Percentiles rank a stretch among this genome's conserved stretches.
phyloP scores from a whole-genome alignment of 2,113 vertebrate species.

The Salvator merianae region DNA sequence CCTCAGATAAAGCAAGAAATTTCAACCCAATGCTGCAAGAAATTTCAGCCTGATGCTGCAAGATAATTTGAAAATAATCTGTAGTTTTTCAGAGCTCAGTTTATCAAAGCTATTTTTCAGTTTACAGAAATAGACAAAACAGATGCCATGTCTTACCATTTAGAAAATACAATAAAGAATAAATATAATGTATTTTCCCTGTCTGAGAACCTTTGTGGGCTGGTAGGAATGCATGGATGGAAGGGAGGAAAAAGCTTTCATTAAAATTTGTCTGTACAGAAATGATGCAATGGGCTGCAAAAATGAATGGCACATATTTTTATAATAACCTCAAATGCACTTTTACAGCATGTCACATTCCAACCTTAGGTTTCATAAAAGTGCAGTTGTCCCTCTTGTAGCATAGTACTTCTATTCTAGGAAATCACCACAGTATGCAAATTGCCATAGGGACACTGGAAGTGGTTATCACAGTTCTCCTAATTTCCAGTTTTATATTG shows the following conservation, averaged over 20 bases:
- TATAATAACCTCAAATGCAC: not conserved
- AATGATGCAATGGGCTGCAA: constrained; percentile 22
- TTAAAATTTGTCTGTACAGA: constrained; percentile 5
- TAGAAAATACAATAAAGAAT: constrained; percentile 36
- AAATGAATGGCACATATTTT: not conserved
- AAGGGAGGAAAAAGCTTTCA: too few species aligned
- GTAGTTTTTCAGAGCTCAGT: not conserved
- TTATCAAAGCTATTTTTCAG: constrained; percentile 1
- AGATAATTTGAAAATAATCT: not conserved
- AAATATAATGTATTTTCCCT: constrained; percentile 40
- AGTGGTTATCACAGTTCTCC: not conserved
- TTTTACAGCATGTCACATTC: not conserved
- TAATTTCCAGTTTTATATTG: not conserved
- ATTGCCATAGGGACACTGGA: too few species aligned
- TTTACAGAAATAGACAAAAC: constrained; percentile 23
- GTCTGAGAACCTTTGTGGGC: constrained; percentile 43
- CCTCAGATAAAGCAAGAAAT: too few species aligned
- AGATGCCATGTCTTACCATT: constrained; percentile 34
- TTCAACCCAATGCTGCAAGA: too few species aligned
- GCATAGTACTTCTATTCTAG: too few species aligned
- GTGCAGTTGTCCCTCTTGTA: too few species aligned
- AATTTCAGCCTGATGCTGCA: too few species aligned
- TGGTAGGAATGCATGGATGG: constrained; percentile 38
- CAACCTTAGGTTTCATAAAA: too few species aligned
- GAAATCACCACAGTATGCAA: too few species aligned